phyloP scores from a whole-genome alignment of 2,113 vertebrate genomes.

The Elachura formosa region DNA sequence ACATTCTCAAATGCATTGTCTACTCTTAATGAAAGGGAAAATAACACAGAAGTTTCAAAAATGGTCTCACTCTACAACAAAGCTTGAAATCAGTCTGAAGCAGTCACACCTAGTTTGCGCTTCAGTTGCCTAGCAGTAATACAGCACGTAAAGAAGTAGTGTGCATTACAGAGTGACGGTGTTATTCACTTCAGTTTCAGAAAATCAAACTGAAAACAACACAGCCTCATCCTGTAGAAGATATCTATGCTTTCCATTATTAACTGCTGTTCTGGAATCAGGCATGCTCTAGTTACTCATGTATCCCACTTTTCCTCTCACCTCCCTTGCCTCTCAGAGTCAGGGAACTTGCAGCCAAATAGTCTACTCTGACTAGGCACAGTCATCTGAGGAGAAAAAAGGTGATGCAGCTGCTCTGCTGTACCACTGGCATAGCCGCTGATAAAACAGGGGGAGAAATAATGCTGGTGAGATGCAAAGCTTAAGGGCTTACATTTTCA shows the following conservation, averaged over 20 bases:
- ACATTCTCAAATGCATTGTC: background rate
- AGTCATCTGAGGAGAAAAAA: background rate
- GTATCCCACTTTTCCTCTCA: background rate
- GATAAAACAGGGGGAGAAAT: background rate
- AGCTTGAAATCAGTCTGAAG: background rate
- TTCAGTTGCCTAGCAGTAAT: background rate
- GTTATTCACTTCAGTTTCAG: background rate
- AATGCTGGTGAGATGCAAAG: background rate
- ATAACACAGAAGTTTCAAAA: background rate
- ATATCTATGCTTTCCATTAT: background rate
- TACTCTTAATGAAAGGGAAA: background rate
- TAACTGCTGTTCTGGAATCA: background rate
- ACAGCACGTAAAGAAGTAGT: background rate
- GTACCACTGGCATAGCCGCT: background rate
- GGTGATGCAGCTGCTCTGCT: background rate
- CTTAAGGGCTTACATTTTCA: background rate
- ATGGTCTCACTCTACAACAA: background rate
- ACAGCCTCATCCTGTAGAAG: background rate
- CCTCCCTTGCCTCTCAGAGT: background rate
- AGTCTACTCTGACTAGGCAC: background rate
- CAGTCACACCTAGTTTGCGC: fast-evolving
- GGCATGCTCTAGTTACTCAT: background rate
- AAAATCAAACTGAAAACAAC: background rate
- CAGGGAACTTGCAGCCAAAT: background rate
- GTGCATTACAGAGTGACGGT: background rate